These are phyloP conservation scores for Pampusana beccarii DNA, from an alignment of 2,113 vertebrate genomes.

Conservation along the genomic window DNA sequence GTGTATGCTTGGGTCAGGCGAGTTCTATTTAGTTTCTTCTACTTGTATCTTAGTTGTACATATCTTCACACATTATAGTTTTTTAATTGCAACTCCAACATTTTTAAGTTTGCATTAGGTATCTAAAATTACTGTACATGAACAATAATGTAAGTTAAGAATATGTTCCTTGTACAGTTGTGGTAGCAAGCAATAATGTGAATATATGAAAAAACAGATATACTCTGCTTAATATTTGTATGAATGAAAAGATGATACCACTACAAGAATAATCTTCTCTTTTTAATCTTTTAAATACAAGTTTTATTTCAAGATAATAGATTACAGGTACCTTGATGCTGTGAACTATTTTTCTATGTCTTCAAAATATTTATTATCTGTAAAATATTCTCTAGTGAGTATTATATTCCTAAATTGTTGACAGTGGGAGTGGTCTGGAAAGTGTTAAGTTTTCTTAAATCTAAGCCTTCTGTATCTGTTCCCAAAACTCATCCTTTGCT, in stretches of 20 bases:
- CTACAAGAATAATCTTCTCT: slow-evolving; percentile 67
- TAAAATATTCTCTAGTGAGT: slow-evolving; percentile 58
- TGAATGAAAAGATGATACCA: slow-evolving; percentile 77
- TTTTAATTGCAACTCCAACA: slow-evolving; percentile 37
- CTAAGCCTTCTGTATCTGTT: slow-evolving; percentile 46
- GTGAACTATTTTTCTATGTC: slow-evolving; percentile 74
- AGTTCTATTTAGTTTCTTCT: slow-evolving; percentile 18
- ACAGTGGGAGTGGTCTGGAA: slow-evolving; percentile 45
- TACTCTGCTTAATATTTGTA: slow-evolving; percentile 78
- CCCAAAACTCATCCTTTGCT: slow-evolving; percentile 25
- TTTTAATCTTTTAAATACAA: slow-evolving; percentile 78
- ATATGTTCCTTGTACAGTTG: slow-evolving; percentile 70
- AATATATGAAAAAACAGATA: slow-evolving; percentile 75
- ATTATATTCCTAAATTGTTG: slow-evolving; percentile 4
- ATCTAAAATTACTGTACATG: slow-evolving; percentile 56
- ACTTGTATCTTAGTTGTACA: slow-evolving; percentile 33
- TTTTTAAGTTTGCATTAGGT: slow-evolving; percentile 58
- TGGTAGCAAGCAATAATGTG: slow-evolving; percentile 83
- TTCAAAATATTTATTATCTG: slow-evolving; percentile 70
- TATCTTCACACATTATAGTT: slow-evolving; percentile 35
- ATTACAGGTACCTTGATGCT: slow-evolving; percentile 66
- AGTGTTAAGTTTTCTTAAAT: slow-evolving; percentile 45
- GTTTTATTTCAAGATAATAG: slow-evolving; percentile 74
- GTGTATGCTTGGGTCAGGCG: slow-evolving; percentile 61
- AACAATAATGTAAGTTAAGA: slow-evolving; percentile 66